A percentile compares a stretch with the other conserved stretches of the same genome.
phyloP scores from a whole-genome alignment of 1,140 invertebrate genomes.

The Anastatus disparis region DNA sequence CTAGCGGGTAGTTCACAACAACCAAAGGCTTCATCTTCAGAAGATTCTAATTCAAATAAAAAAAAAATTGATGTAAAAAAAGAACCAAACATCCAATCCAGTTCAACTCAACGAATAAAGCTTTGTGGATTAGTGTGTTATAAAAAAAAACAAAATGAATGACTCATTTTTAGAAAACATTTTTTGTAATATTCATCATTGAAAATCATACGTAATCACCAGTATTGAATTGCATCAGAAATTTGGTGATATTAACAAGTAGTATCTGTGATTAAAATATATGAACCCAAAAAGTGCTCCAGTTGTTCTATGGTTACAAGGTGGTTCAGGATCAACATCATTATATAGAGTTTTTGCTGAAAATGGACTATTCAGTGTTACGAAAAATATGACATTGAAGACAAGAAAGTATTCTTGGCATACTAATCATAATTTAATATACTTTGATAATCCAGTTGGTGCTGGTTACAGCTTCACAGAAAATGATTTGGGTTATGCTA shows the following conservation, averaged over 20 bases:
- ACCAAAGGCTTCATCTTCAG: no score
- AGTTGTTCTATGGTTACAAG: constrained; percentile 87
- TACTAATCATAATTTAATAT: constrained; percentile 78
- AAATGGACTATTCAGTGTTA: constrained; percentile 81
- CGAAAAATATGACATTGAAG: constrained; percentile 69
- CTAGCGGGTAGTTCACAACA: no score
- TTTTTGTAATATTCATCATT: no score
- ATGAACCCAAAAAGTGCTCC: constrained; percentile 70
- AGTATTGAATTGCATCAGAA: neutral
- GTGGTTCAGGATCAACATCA: constrained; percentile 83
- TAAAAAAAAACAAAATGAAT: no score
- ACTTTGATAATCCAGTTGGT: constrained; percentile 89
- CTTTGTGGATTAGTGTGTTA: no score
- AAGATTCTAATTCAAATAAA: no score
- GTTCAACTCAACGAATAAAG: no score
- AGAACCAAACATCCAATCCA: no score
- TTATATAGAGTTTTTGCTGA: constrained; percentile 85
- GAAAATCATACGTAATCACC: no score
- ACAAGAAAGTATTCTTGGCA: constrained; percentile 81
- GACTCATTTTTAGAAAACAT: no score
- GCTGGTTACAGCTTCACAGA: constrained; percentile 83
- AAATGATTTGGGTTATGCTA: constrained; percentile 71
- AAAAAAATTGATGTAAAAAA: no score
- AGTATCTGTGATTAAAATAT: constrained; percentile 49
- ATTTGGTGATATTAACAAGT: neutral